Percentiles rank a stretch among this genome's conserved stretches.
phyloP scores from a whole-genome alignment of 2,797 vertebrate species.

The Lacerta viridis region DNA sequence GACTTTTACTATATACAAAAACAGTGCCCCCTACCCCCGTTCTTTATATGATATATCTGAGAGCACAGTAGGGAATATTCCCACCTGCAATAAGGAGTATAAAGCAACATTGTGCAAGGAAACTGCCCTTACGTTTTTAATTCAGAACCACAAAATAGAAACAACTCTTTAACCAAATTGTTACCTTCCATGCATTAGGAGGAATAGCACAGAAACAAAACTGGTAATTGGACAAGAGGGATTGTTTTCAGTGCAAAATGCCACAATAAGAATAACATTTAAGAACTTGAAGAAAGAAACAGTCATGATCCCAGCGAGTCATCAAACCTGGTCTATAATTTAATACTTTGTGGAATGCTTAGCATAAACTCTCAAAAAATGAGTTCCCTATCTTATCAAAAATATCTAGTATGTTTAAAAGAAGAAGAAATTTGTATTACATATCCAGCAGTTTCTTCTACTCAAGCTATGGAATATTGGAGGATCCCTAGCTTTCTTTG shows the following conservation, averaged over 20 bases:
- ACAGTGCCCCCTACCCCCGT: too few species aligned
- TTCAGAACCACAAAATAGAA: slow-evolving; percentile 8
- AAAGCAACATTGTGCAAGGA: not conserved
- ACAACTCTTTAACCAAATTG: not conserved
- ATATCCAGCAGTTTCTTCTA: not conserved
- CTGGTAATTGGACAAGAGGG: not conserved
- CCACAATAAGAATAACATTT: not conserved
- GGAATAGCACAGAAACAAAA: not conserved
- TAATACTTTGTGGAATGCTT: not conserved
- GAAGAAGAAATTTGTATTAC: not conserved
- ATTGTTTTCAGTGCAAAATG: not conserved
- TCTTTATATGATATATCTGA: not conserved
- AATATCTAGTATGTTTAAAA: not conserved
- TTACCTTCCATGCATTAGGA: not conserved
- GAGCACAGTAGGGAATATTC: not conserved
- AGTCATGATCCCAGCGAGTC: not conserved
- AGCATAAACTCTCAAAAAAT: not conserved
- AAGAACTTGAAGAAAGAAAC: not conserved
- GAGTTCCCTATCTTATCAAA: not conserved
- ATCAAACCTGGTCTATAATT: not conserved
- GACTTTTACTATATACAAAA: not conserved
- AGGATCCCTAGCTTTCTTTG: not conserved
- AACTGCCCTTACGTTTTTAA: not conserved
- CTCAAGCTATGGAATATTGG: not conserved
- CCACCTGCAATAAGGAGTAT: not conserved